A percentile compares a stretch with the other conserved stretches of the same genome.
Evolutionary conservation across 30 jellyfish, hydroid and myxozoan species (phyloP).

Genomic region (Aurelia sp.): DNA sequence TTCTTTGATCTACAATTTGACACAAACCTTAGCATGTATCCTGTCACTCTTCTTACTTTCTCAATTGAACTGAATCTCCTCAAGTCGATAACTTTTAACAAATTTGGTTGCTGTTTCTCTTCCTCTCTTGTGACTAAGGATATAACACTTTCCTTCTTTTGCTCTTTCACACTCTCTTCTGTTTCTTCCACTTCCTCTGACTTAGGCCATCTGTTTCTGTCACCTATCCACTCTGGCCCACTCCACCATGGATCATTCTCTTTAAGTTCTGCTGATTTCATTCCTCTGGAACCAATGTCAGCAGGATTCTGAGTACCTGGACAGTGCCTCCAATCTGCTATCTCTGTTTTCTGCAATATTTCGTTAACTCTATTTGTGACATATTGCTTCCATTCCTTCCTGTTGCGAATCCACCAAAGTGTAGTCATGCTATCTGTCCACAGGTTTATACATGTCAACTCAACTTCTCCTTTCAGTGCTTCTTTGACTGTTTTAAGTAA

Average conservation of each 20-base stretch:
- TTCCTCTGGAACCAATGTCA: slow-evolving; percentile 26
- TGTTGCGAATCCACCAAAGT: slow-evolving; percentile 17
- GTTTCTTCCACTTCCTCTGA: not conserved
- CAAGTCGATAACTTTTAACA: not conserved
- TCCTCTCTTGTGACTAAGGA: not conserved
- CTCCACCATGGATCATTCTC: not conserved
- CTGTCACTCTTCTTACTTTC: slow-evolving; percentile 17
- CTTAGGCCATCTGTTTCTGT: not conserved
- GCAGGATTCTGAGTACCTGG: slow-evolving; percentile 28
- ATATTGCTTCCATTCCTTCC: slow-evolving; percentile 33
- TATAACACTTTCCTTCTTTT: not conserved
- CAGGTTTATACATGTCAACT: not conserved
- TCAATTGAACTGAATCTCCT: not conserved
- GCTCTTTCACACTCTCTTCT: slow-evolving; percentile 18
- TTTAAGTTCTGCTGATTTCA: slow-evolving; percentile 3
- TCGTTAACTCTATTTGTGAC: slow-evolving; percentile 25
- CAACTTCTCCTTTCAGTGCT: not conserved
- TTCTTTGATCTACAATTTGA: not conserved
- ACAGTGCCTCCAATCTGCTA: slow-evolving; percentile 20
- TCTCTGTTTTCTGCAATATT: slow-evolving; percentile 2
- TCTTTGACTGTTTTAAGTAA: slow-evolving; percentile 5
- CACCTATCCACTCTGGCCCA: slow-evolving; percentile 13
- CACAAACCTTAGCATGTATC: not conserved
- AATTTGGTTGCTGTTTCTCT: not conserved
- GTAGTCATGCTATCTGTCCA: slow-evolving; percentile 6